Conservation (phyloP, 2,888 invertebrate species). For the Glaucopsyche alexis region DNA sequence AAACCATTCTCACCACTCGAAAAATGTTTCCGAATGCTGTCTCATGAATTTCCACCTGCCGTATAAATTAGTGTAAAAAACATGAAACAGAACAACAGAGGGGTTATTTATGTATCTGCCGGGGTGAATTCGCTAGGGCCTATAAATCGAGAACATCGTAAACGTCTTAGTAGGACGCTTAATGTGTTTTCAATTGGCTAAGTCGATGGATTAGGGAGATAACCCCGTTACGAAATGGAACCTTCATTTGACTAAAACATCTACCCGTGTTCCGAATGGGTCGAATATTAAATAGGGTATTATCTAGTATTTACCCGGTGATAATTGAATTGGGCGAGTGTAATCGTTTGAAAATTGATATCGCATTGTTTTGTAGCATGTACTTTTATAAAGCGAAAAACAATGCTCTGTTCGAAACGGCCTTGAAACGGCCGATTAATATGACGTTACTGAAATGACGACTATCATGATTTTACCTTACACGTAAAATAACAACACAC, state of each 20-base stretch:
- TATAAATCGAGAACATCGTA: slow-evolving; percentile 56
- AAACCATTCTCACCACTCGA: too few species aligned
- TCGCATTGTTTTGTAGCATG: neutral
- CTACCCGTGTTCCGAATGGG: slow-evolving; percentile 33
- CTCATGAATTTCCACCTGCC: neutral
- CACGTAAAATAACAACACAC: too few species aligned
- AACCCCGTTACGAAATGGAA: slow-evolving; percentile 44
- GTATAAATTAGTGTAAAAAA: slow-evolving; percentile 37
- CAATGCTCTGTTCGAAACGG: too few species aligned
- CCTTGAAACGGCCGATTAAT: too few species aligned
- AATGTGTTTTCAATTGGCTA: slow-evolving; percentile 59
- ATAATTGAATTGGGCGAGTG: slow-evolving; percentile 40
- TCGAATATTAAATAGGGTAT: slow-evolving; percentile 38
- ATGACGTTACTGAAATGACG: too few species aligned
- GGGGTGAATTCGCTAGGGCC: slow-evolving; percentile 42
- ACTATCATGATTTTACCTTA: too few species aligned
- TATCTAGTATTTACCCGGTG: slow-evolving; percentile 31
- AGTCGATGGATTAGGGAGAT: slow-evolving; percentile 56
- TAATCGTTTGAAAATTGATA: slow-evolving; percentile 29
- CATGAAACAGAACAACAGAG: slow-evolving; percentile 37
- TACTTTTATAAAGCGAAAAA: neutral
- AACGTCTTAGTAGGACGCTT: slow-evolving; percentile 54
- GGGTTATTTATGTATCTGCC: slow-evolving; percentile 40
- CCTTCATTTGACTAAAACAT: slow-evolving; percentile 38
- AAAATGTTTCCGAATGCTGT: too few species aligned